Base-by-base conservation (phyloP, 2,113 vertebrate species). In the Syngnathoides biaculeatus region DNA sequence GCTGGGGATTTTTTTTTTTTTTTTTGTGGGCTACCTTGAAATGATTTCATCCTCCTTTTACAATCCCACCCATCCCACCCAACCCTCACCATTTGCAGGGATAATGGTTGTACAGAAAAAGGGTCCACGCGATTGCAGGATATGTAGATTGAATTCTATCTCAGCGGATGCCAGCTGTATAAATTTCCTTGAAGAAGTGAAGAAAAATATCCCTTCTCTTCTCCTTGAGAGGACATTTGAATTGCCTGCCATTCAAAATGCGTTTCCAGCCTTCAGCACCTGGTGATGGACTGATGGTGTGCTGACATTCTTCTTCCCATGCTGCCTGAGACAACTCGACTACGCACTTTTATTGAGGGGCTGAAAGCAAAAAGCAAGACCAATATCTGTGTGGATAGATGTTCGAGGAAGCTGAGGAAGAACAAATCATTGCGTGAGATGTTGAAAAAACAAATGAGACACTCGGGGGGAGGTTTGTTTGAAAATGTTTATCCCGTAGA, bases 401-500 rank as follows among this genome's bases (percentile, higher is more conserved):
- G 64, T 67, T 53, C 3, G 50, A 27, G n/a, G 45, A 55, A 71
- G 67, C 35, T n/a, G n/a, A 66, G 50, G 56, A 50, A 55, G 19
- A 3, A 43, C 50, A 68, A 72, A 79, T 65, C 73, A 65, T 67
- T 76, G 65, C 63, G 24, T 69, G 47, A 71, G 69, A 45, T 50
- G 71, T 47, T 67, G 56, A 58, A 74, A 78, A 77, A 70, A 19
- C 65, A 69, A 64, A 68, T 62, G 68, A 84, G 68, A 47, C 60
- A 47, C 42, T 42, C 39, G 50, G 53, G n/a, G 35, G 38, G 47
- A 57, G 75, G 72, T 77, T 77, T 84, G 72, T 80, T 79, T 77
- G 77, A 80, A 71, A 71, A 42, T 64, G 76, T 85, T 83, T 75
- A 73, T 74, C 73, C 73, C 0, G 27, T 72, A 86, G 81, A 78